Percentiles rank a stretch among this genome's conserved stretches.
Evolutionary conservation across 2,113 vertebrate species (phyloP).

Genomic region (Oxygymnocypris stewartii): DNA sequence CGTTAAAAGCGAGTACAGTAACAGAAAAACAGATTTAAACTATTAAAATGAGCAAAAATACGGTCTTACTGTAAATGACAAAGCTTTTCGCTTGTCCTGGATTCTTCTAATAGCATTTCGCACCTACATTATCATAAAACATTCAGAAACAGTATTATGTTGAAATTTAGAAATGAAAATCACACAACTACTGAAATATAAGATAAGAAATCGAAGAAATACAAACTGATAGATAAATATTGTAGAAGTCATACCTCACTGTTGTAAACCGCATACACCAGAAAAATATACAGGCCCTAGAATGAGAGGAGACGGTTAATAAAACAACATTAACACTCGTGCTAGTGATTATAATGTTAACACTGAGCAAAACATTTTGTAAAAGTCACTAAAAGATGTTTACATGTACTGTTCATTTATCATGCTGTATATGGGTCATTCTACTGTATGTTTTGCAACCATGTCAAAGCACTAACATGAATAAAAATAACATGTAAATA

Average conservation of each 20-base stretch:
- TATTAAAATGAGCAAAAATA: not conserved
- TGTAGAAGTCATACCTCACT: conserved; percentile 79
- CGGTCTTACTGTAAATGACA: conserved; percentile 79
- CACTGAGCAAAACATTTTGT: too few species aligned
- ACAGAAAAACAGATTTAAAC: not conserved
- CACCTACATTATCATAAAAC: conserved; percentile 74
- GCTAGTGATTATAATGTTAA: too few species aligned
- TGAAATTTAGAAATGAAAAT: too few species aligned
- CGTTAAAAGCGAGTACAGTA: not conserved
- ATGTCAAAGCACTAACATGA: not conserved
- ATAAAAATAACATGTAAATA: too few species aligned
- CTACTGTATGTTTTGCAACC: not conserved
- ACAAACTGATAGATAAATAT: not conserved
- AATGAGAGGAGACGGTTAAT: conserved; percentile 47
- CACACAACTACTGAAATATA: too few species aligned
- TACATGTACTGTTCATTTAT: too few species aligned
- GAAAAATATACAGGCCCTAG: conserved; percentile 90
- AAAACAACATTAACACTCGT: not conserved
- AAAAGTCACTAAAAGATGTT: too few species aligned
- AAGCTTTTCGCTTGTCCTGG: conserved; percentile 86
- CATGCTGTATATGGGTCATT: too few species aligned
- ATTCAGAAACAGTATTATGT: not conserved
- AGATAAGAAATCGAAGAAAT: too few species aligned
- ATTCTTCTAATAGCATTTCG: conserved; percentile 88
- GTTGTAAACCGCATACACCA: conserved; percentile 88